These are phyloP conservation scores for Poecilia latipinna DNA, from an alignment of 2,113 vertebrate genomes.

Conservation along the genomic window DNA sequence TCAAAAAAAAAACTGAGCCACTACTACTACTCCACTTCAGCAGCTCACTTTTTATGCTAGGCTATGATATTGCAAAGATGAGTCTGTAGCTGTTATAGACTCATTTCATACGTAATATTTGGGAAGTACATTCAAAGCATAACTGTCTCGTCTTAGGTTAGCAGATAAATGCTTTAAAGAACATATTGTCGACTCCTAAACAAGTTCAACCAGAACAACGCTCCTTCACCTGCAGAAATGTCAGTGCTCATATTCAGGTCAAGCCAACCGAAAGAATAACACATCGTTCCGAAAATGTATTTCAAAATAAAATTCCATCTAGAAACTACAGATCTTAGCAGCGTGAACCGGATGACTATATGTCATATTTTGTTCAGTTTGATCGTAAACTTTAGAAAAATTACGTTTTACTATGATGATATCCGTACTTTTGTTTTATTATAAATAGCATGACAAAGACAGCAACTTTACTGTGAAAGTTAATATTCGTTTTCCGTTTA, in stretches of 20 bases:
- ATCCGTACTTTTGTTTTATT: not conserved
- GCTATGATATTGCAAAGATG: conserved; percentile 39
- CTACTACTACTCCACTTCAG: conserved; percentile 1
- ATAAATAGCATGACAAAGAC: not conserved
- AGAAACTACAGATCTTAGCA: not conserved
- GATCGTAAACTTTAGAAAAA: not conserved
- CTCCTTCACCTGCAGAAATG: conserved; percentile 4
- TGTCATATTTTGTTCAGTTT: not conserved
- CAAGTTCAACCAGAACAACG: conserved; percentile 16
- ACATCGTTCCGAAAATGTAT: rapidly evolving
- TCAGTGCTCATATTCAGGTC: not conserved
- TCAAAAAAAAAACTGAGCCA: not conserved
- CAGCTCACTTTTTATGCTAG: conserved; percentile 48
- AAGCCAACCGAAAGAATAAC: not conserved
- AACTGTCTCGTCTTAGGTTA: not conserved
- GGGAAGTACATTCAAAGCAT: not conserved
- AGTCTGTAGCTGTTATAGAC: not conserved
- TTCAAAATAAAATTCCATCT: conserved; percentile 54
- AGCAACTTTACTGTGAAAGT: conserved; percentile 40
- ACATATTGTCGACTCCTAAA: not conserved
- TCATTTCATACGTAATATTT: not conserved
- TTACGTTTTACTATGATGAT: not conserved
- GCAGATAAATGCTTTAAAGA: not conserved
- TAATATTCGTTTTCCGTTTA: not conserved
- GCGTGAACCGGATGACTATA: no score